Conservation (phyloP, 2,888 invertebrate species). For the Scaeva pyrastri region DNA sequence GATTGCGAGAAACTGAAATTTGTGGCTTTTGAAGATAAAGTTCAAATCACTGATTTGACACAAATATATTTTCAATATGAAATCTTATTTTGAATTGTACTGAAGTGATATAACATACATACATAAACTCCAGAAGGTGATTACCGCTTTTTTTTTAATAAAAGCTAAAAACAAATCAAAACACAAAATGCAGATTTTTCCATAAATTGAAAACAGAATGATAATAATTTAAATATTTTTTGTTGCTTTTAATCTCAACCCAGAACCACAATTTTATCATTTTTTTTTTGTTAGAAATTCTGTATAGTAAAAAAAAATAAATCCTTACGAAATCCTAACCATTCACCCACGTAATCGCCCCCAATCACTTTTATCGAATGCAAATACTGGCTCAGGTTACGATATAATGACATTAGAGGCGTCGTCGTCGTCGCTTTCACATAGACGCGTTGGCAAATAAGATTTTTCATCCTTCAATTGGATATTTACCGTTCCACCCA, state of each 20-base stretch:
- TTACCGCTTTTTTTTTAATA: too few relatives aligned
- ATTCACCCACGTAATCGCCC: conserved; percentile 61
- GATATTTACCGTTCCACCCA: conserved; percentile 53
- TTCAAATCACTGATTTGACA: too few relatives aligned
- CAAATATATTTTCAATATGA: too few relatives aligned
- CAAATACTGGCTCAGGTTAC: conserved; percentile 72
- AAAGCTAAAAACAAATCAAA: not conserved
- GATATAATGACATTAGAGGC: conserved; percentile 73
- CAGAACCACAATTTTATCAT: not conserved
- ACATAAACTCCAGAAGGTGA: too few relatives aligned
- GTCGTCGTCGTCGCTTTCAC: conserved; percentile 55
- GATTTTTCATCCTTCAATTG: conserved; percentile 70
- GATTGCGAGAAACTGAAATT: too few relatives aligned
- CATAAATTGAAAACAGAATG: conserved; percentile 18
- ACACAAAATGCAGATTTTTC: not conserved
- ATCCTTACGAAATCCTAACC: conserved; percentile 9
- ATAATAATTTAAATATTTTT: not conserved
- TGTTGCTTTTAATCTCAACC: not conserved
- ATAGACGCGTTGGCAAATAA: conserved; percentile 62
- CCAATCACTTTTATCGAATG: conserved; percentile 71
- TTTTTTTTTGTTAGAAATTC: conserved; percentile 9
- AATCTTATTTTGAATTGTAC: too few relatives aligned
- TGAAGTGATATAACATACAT: too few relatives aligned
- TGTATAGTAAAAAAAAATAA: not conserved
- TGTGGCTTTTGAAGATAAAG: too few relatives aligned